Evolutionary conservation across 2,113 vertebrate species (phyloP).

Genomic region (Eolophus roseicapilla): DNA sequence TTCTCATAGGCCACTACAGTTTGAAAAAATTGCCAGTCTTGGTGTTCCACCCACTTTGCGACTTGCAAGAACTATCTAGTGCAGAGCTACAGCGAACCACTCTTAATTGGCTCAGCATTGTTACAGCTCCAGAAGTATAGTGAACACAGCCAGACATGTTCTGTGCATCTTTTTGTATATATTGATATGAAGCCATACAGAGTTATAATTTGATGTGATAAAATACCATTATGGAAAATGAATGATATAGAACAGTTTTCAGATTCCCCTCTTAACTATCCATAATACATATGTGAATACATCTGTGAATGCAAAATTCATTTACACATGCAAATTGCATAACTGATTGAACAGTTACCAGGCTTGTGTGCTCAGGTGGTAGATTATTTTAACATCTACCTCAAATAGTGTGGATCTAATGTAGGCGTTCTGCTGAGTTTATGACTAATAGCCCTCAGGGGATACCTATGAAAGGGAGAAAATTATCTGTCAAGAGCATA

Average conservation of each 20-base stretch:
- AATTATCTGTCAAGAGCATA: slow-evolving; percentile 7
- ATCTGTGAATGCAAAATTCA: background rate
- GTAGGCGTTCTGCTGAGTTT: background rate
- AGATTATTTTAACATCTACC: slow-evolving; percentile 26
- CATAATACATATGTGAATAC: background rate
- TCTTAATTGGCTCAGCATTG: background rate
- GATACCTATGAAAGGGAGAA: background rate
- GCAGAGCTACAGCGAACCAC: background rate
- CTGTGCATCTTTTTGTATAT: background rate
- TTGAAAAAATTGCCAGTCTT: background rate
- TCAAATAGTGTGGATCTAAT: background rate
- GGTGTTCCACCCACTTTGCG: background rate
- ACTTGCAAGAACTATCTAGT: background rate
- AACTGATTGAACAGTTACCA: slow-evolving; percentile 14
- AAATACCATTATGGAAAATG: background rate
- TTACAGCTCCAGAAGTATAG: background rate
- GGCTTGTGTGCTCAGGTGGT: background rate
- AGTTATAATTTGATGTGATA: background rate
- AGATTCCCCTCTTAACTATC: background rate
- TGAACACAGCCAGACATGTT: background rate
- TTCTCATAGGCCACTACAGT: background rate
- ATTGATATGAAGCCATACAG: background rate
- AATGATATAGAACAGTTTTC: background rate
- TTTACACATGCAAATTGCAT: background rate
- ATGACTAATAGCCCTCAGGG: slow-evolving; percentile 5